Base-by-base conservation (phyloP, 2,797 vertebrate genomes). In the Eremophila alpestris region DNA sequence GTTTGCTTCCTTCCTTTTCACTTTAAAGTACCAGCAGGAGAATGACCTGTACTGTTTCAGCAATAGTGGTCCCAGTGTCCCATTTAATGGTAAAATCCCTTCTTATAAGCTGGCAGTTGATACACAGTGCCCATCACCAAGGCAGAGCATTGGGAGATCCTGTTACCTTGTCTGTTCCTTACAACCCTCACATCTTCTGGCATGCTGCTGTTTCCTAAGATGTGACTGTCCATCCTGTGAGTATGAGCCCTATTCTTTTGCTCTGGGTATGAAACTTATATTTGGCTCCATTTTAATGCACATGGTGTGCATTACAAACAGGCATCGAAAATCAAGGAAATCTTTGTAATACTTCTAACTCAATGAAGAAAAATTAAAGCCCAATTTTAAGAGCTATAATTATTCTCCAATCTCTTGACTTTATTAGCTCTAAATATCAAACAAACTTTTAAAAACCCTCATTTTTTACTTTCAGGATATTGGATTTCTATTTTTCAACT, bases 401-500 rank as follows among this genome's bases (percentile, higher is more conserved):
- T 8, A 38, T 76, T 71, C 67, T 75, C 34, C 67, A 56, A 11
- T 60, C 29, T 84, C 23, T 56, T 49, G 10, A 65, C 49, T 89
- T 93, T 90, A 51, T 45, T 68, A 54, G 5, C 21, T 64, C 41
- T 73, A 76, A 87, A 76, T 79, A 77, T 32, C 32, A 93, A 78
- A 71, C 71, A 83, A 83, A 54, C 38, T 38, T 64, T 71, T 80
- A 27, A 86, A 86, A 71, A 59, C 4, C 17, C 27, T 63, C 0
- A 7, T 27, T 77, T 94, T 92, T 93, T 67, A 17, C 16, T 88
- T 86, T 65, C n/a, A 51, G 59, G n/a, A 70, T 4, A 1, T 36
- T 46, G 11, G 20, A 74, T 79, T 82, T 67, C n/a, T 89, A 41
- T 46, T 93, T 64, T 59, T 83, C 45, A 52, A 36, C 34, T 38